Base-by-base conservation (phyloP, 2,797 vertebrate genomes). In the Hafferia zeledoni region DNA sequence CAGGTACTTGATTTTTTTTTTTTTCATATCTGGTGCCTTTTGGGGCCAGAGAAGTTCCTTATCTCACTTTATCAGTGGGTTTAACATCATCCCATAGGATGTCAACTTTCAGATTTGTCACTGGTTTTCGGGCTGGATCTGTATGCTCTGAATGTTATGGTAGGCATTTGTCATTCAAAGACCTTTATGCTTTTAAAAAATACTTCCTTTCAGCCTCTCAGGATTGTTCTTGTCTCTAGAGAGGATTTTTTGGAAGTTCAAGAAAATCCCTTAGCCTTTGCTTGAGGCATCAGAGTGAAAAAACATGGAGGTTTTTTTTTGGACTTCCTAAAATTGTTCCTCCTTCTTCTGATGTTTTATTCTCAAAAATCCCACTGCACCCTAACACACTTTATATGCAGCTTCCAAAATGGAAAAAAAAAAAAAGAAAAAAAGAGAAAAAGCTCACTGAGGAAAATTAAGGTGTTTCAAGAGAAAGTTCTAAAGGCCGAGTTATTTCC, bases 1-100 rank as follows among this genome's bases (percentile, higher is more conserved):
- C 89, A 74, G 76, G 89, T 92, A 79, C 82, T 89, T 93, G 89
- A 95, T 97, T 87, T 92, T 5, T 77, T 92, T 92, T 80, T 76
- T 90, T 57, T 79, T n/a, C 28, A 33, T 89, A 71, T 91, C 43
- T 87, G 35, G 75, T 89, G 78, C 77, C 74, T 80, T 74, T 84
- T 72, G 11, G 31, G 91, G 74, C 10, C 5, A 84, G 71, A 83
- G 55, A 57, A 92, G 68, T 57, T 35, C 23, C 24, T 87, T 60
- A 12, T 78, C 80, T 80, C 67, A n/a, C 35, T 84, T 82, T 72
- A 71, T 95, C 87, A 82, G 63, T 83, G 43, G 69, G 19, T 87
- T 92, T 93, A 78, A 77, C 33, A 10, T 74, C 90, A 72, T 80
- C 87, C 39, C 44, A 10, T 18, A 83, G 87, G 83, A 56, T 27